A percentile compares a stretch with the other conserved stretches of the same genome.
phyloP scores from a whole-genome alignment of 2,797 vertebrate genomes.

The Melanotaenia boesemani region DNA sequence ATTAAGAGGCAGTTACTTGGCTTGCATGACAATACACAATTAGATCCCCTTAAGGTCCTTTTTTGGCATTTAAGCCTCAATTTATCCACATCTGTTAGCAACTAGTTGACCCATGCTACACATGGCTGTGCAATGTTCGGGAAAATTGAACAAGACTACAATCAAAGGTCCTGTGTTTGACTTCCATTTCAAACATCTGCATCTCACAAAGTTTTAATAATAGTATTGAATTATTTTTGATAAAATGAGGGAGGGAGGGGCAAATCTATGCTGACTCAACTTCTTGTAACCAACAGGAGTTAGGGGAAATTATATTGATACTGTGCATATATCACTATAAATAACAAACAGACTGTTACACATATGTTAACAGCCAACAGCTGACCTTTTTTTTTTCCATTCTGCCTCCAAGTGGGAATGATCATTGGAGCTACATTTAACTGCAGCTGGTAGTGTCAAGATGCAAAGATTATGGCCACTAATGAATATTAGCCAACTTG shows the following conservation, averaged over 20 bases:
- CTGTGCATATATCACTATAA: conserved; percentile 26
- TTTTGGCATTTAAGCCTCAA: conserved; percentile 47
- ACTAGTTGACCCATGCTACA: conserved; percentile 61
- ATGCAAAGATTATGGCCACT: conserved; percentile 67
- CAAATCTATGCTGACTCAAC: neutral
- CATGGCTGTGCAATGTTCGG: conserved; percentile 56
- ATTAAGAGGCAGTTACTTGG: conserved; percentile 48
- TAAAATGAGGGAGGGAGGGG: neutral
- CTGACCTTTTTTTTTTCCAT: conserved; percentile 60
- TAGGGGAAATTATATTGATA: conserved; percentile 21
- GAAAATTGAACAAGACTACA: conserved; percentile 36
- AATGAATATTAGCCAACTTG: conserved; percentile 72
- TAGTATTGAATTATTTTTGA: neutral
- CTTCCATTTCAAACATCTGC: conserved; percentile 9
- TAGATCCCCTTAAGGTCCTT: conserved; percentile 50
- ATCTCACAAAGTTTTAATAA: conserved; percentile 7
- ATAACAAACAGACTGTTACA: conserved; percentile 38
- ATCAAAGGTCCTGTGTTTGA: conserved; percentile 47
- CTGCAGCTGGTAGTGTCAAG: conserved; percentile 65
- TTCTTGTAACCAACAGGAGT: neutral
- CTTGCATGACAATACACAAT: conserved; percentile 48
- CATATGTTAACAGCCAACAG: conserved; percentile 40
- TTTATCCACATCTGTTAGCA: conserved; percentile 78
- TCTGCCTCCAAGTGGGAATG: conserved; percentile 37
- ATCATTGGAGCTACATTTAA: conserved; percentile 53